phyloP scores from a whole-genome alignment of 2,888 invertebrate species.

The Troilus luridus region DNA sequence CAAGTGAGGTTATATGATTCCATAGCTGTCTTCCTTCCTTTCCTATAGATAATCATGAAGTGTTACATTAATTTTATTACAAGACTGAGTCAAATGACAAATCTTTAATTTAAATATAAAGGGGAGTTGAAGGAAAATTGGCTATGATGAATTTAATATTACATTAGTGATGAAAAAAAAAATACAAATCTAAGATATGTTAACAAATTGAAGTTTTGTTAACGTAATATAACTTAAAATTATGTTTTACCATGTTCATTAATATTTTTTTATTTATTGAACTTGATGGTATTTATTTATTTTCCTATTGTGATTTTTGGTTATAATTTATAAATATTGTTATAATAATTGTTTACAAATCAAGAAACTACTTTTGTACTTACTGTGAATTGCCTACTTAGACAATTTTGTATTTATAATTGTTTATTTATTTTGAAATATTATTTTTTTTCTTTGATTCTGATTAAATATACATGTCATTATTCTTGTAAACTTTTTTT shows the following conservation, averaged over 20 bases:
- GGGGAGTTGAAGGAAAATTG: neutral
- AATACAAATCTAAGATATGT: neutral
- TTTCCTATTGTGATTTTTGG: neutral
- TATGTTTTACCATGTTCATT: neutral
- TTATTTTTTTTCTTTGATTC: neutral
- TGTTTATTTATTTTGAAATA: neutral
- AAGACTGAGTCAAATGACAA: conserved; percentile 25
- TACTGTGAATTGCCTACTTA: neutral
- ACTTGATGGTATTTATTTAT: neutral
- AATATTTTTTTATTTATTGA: neutral
- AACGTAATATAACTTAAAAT: neutral
- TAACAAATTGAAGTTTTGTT: neutral
- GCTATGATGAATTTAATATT: neutral
- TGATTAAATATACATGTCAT: conserved; percentile 7
- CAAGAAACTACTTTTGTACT: neutral
- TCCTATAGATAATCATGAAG: neutral
- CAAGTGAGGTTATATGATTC: neutral
- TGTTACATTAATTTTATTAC: neutral
- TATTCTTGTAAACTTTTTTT: neutral
- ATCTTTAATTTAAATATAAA: neutral
- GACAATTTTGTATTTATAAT: neutral
- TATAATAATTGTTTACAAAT: neutral
- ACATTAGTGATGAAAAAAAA: neutral
- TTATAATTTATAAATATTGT: neutral
- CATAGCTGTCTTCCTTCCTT: neutral